These are phyloP conservation scores for Columba janthina DNA, from an alignment of 2,113 vertebrate species.

Conservation along the genomic window DNA sequence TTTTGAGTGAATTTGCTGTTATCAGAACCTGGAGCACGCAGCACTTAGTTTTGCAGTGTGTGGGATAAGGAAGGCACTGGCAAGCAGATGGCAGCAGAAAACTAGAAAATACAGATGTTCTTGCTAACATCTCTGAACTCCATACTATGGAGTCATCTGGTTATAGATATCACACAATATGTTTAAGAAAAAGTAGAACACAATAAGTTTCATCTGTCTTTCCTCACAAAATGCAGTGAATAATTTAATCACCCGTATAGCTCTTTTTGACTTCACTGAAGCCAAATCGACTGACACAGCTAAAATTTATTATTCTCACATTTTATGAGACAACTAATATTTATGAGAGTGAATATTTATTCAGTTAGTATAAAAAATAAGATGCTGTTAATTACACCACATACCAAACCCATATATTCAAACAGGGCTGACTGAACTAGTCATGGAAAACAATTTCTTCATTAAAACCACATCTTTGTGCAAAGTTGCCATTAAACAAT, in stretches of 20 bases:
- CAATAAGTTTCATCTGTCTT: not conserved
- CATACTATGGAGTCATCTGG: not conserved
- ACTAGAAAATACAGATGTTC: not conserved
- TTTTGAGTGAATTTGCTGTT: not conserved
- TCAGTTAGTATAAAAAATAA: not conserved
- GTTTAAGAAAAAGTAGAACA: not conserved
- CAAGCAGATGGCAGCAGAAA: slow-evolving; percentile 29
- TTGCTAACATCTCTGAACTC: not conserved
- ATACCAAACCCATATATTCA: not conserved
- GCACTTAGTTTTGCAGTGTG: not conserved
- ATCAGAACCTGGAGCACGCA: not conserved
- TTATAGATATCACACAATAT: not conserved
- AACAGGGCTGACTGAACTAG: not conserved
- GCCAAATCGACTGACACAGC: not conserved
- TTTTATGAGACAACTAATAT: not conserved
- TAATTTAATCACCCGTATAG: not conserved
- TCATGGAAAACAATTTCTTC: not conserved
- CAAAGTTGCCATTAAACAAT: not conserved
- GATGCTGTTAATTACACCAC: not conserved
- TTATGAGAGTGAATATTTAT: not conserved
- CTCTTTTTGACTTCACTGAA: not conserved
- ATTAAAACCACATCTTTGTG: not conserved
- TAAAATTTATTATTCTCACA: not conserved
- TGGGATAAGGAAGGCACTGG: not conserved
- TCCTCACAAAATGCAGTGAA: not conserved